Evolutionary conservation across 2,797 vertebrate species (phyloP).

Genomic region (Adelosebastes latens): DNA sequence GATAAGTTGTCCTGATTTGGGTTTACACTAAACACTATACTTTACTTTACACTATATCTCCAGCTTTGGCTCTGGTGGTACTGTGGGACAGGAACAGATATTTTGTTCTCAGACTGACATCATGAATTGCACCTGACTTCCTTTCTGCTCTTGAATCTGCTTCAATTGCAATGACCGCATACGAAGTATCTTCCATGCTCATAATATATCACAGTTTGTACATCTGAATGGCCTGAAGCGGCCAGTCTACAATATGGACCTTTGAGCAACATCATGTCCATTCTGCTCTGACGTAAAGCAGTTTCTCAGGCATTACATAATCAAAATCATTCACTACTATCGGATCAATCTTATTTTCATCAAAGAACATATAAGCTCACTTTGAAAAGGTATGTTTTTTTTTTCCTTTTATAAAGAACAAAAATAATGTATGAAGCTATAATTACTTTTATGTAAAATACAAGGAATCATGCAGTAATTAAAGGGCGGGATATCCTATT

Average conservation of each 20-base stretch:
- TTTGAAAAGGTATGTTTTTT: conserved; percentile 72
- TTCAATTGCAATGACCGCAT: conserved; percentile 49
- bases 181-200: conserved; percentile 49
- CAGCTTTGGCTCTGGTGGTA: conserved; percentile 26
- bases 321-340: conserved; percentile 84
- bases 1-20: conserved; percentile 31
- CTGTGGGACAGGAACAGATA: conserved; percentile 14
- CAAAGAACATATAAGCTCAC: conserved; percentile 70
- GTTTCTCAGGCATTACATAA: conserved; percentile 93
- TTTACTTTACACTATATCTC: too few species aligned
- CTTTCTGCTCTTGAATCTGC: conserved; percentile 51
- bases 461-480: conserved; percentile 82
- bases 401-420: conserved; percentile 90
- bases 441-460: conserved; percentile 79
- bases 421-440: conserved; percentile 79
- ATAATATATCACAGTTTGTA: conserved; percentile 21
- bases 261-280: conserved; percentile 37
- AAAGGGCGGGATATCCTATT: conserved; percentile 83
- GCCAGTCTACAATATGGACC: conserved; percentile 23
- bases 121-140: conserved; percentile 15
- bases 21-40: conserved; percentile 57
- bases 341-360: conserved; percentile 82
- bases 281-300: conserved; percentile 82
- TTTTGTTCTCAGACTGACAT: conserved; percentile 25
- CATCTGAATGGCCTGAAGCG: conserved; percentile 27